phyloP scores from a whole-genome alignment of 1,140 invertebrate genomes.

The Zaprionus inermis region DNA sequence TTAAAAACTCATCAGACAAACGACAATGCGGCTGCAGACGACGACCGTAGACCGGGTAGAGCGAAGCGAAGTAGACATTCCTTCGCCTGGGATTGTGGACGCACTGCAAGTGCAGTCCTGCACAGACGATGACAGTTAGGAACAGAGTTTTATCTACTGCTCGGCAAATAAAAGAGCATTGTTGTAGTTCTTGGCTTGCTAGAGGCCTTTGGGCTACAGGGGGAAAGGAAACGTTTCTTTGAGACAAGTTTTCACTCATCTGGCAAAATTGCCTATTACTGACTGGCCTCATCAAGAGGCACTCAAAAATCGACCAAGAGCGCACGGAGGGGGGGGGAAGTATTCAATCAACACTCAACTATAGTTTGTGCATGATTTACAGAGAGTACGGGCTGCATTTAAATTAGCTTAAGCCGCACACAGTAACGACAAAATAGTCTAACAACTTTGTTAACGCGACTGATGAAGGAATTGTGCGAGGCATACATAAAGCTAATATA shows the following conservation, averaged over 20 bases:
- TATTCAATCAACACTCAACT: conserved; percentile 72
- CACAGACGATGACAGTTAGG: conserved; percentile 31
- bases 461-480: conserved; percentile 52
- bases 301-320: conserved; percentile 41
- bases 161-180: conserved; percentile 7
- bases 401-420: conserved; percentile 47
- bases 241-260: conserved; percentile 23
- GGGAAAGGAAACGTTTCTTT: background rate
- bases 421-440: conserved; percentile 16
- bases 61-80: background rate
- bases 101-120: conserved; percentile 37
- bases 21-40: conserved; percentile 64
- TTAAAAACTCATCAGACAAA: conserved; percentile 82
- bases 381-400: conserved; percentile 53
- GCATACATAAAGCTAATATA: conserved; percentile 24
- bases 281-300: conserved; percentile 41
- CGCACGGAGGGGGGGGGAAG: background rate
- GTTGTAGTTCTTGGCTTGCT: background rate
- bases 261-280: conserved; percentile 2
- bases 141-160: conserved; percentile 37
- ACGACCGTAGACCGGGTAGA: conserved; percentile 14
- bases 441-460: conserved; percentile 60
- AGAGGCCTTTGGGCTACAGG: background rate
- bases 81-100: conserved; percentile 6
- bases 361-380: conserved; percentile 29